Conservation (phyloP, 1,140 invertebrate genomes). For the Whitmania pigra region DNA sequence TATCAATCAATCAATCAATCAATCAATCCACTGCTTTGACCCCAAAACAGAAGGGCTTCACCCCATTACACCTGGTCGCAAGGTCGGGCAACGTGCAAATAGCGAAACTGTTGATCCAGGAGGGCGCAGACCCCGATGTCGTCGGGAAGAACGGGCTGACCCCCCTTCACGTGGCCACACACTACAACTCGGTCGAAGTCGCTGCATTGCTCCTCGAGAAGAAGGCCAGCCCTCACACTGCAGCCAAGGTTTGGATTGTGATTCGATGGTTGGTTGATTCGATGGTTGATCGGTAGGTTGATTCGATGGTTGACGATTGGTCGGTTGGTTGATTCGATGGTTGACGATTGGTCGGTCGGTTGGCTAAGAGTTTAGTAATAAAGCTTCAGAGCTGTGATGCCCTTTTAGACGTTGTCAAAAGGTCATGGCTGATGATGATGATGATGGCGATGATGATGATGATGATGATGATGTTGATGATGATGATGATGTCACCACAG, state of each 20-base stretch:
- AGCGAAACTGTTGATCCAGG: constrained; percentile 76
- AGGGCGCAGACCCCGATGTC: constrained; percentile 82
- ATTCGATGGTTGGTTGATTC: constrained; percentile 66
- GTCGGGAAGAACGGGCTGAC: constrained; percentile 97
- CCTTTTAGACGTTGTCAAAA: too few species aligned
- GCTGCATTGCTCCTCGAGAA: constrained; percentile 83
- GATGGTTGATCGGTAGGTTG: constrained; percentile 42
- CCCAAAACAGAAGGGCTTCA: constrained; percentile 91
- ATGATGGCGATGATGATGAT: constrained; percentile 49
- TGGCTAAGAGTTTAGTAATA: constrained; percentile 83
- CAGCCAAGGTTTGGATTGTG: constrained; percentile 85
- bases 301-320: too few species aligned
- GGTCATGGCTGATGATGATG: constrained; percentile 52
- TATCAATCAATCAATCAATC: too few species aligned
- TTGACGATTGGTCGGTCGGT: constrained; percentile 67
- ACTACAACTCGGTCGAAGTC: constrained; percentile 94
- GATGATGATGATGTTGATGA: constrained; percentile 52
- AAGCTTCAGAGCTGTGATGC: constrained; percentile 59
- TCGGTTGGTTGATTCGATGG: constrained; percentile 48
- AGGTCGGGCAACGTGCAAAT: constrained; percentile 97
- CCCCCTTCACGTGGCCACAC: constrained; percentile 88
- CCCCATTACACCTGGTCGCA: constrained; percentile 87
- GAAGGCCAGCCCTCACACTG: constrained; percentile 79
- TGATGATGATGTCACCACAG: constrained; percentile 24
- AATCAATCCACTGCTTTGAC: too few species aligned